These are phyloP conservation scores for Netelia fuscicornis DNA, from an alignment of 2,888 invertebrate genomes.

Conservation along the genomic window DNA sequence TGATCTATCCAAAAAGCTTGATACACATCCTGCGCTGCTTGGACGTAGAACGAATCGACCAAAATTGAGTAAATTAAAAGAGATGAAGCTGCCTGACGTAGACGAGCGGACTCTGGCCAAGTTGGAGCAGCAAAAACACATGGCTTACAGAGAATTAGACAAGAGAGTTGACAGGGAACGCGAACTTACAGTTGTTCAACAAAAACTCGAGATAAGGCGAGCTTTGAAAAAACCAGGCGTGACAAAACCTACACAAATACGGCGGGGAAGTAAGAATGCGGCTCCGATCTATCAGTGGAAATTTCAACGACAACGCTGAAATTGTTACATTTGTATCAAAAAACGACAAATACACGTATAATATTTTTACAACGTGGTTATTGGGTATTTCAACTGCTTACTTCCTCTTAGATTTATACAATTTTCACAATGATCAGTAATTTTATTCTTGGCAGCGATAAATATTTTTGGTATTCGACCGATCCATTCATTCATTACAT, in stretches of 20 bases:
- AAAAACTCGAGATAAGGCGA: slow-evolving; percentile 91
- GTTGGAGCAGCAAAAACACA: slow-evolving; percentile 87
- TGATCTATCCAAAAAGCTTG: slow-evolving; percentile 89
- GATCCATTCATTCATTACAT: too few relatives aligned
- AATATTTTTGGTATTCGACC: too few relatives aligned
- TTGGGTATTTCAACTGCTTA: neutral
- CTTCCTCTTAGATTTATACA: neutral
- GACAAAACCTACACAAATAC: slow-evolving; percentile 88
- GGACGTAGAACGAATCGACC: slow-evolving; percentile 90
- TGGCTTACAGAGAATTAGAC: slow-evolving; percentile 90
- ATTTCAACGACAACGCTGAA: slow-evolving; percentile 92
- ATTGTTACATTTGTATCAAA: neutral
- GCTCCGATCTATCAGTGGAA: slow-evolving; percentile 93
- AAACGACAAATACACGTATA: neutral
- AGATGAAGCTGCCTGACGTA: slow-evolving; percentile 87
- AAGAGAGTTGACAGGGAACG: slow-evolving; percentile 92
- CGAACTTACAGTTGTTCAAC: slow-evolving; percentile 90
- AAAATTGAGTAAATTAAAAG: slow-evolving; percentile 87
- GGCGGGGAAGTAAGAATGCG: slow-evolving; percentile 88
- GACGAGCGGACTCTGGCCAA: slow-evolving; percentile 86
- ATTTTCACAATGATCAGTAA: too few relatives aligned
- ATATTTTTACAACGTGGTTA: neutral
- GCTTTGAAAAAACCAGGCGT: slow-evolving; percentile 88
- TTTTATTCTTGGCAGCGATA: too few relatives aligned
- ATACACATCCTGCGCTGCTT: slow-evolving; percentile 91